A percentile compares a stretch with the other conserved stretches of the same genome.
phyloP scores from a whole-genome alignment of 2,888 invertebrate genomes.

The Leptinotarsa tumamoca region DNA sequence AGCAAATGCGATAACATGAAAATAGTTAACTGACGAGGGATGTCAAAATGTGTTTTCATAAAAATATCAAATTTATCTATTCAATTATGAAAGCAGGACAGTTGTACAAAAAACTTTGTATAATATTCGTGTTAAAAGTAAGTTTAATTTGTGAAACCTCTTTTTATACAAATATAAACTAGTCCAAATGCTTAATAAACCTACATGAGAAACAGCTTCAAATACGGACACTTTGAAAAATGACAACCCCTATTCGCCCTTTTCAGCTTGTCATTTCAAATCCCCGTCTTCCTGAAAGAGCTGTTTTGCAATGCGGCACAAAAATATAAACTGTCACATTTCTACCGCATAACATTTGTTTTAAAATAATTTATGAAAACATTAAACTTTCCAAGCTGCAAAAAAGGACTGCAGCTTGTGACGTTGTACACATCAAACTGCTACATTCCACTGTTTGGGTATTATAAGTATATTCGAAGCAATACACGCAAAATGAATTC shows the following conservation, averaged over 20 bases:
- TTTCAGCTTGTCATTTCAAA: constrained; percentile 29
- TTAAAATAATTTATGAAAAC: constrained; percentile 39
- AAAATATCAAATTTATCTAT: too few relatives aligned
- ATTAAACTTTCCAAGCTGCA: constrained; percentile 36
- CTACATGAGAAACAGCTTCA: background rate
- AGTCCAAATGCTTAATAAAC: background rate
- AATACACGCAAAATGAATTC: background rate
- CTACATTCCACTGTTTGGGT: background rate
- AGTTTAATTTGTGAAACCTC: too few relatives aligned
- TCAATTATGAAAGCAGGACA: too few relatives aligned
- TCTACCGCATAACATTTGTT: constrained; percentile 36
- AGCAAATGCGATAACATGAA: too few relatives aligned
- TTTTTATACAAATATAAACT: too few relatives aligned
- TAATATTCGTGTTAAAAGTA: too few relatives aligned
- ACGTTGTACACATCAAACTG: constrained; percentile 6
- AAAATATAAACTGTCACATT: constrained; percentile 40
- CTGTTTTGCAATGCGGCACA: constrained; percentile 34
- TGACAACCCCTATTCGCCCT: constrained; percentile 18
- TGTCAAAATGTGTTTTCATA: too few relatives aligned
- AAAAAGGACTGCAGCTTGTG: constrained; percentile 24
- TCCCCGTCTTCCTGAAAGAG: constrained; percentile 37
- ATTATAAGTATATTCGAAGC: background rate
- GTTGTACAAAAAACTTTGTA: too few relatives aligned
- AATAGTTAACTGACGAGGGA: too few relatives aligned
- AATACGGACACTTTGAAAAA: background rate